Evolutionary conservation across 2,888 invertebrate genomes (phyloP).

Genomic region (Sylvicola fuscatus): DNA sequence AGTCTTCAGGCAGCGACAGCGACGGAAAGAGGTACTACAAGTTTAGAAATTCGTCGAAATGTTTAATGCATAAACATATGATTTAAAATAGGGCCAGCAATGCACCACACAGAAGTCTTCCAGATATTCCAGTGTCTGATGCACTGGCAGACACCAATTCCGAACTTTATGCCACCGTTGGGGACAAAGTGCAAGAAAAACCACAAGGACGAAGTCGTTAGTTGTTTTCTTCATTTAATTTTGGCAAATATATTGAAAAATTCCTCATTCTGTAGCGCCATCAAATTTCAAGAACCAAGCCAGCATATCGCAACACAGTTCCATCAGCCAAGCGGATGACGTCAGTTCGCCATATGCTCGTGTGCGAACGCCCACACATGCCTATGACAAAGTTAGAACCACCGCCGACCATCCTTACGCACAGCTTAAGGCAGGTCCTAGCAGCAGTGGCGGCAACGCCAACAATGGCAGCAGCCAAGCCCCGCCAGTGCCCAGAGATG

Average conservation of each 20-base stretch:
- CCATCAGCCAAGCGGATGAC: conserved; percentile 33
- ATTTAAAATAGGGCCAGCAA: conserved; percentile 19
- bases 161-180: conserved; percentile 70
- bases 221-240: conserved; percentile 7
- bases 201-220: conserved; percentile 21
- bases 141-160: conserved; percentile 53
- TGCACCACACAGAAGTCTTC: conserved; percentile 52
- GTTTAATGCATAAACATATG: too few species aligned
- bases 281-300: conserved; percentile 25
- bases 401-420: conserved; percentile 24
- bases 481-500: not conserved
- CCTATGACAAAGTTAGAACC: conserved; percentile 32
- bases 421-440: conserved; percentile 15
- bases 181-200: conserved; percentile 29
- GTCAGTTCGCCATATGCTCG: conserved; percentile 41
- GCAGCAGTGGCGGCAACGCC: conserved; percentile 1
- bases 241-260: not conserved
- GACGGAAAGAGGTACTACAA: conserved; percentile 6
- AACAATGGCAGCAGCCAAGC: not conserved
- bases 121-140: conserved; percentile 61
- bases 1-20: conserved; percentile 2
- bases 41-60: too few species aligned
- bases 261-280: conserved; percentile 13
- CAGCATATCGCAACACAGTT: conserved; percentile 38
- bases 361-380: conserved; percentile 41